phyloP scores from a whole-genome alignment of 1,140 invertebrate genomes.

The Augochlora pura region DNA sequence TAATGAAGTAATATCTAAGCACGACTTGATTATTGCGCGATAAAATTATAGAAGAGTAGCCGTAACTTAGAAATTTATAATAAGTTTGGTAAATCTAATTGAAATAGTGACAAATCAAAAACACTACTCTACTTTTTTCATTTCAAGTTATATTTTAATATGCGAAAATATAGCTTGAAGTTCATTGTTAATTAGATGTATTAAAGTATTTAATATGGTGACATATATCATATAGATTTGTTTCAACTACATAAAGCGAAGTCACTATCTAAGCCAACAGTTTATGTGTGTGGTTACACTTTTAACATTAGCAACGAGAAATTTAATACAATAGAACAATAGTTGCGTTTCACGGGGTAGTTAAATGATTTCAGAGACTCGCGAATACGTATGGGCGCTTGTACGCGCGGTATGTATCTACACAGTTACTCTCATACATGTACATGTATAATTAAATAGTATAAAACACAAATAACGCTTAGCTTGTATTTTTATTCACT shows the following conservation, averaged over 20 bases:
- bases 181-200: slow-evolving; percentile 18
- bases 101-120: neutral
- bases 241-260: slow-evolving; percentile 44
- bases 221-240: slow-evolving; percentile 53
- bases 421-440: slow-evolving; percentile 28
- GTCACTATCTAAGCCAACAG: slow-evolving; percentile 38
- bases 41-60: neutral
- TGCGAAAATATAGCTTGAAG: slow-evolving; percentile 10
- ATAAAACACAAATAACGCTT: slow-evolving; percentile 31
- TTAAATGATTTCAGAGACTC: neutral
- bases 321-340: slow-evolving; percentile 42
- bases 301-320: slow-evolving; percentile 21
- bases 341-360: slow-evolving; percentile 1
- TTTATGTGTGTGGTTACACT: slow-evolving; percentile 30
- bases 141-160: slow-evolving; percentile 12
- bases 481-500: slow-evolving; percentile 22
- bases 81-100: neutral
- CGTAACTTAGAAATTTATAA: slow-evolving; percentile 14
- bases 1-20: slow-evolving; percentile 15
- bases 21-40: slow-evolving; percentile 5
- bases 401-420: slow-evolving; percentile 4
- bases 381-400: neutral
- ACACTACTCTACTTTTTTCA: neutral
- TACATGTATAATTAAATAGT: slow-evolving; percentile 39
- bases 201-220: slow-evolving; percentile 17